Evolutionary conservation across 2,888 invertebrate species (phyloP).

Genomic region (Rhabditoides inermis): DNA sequence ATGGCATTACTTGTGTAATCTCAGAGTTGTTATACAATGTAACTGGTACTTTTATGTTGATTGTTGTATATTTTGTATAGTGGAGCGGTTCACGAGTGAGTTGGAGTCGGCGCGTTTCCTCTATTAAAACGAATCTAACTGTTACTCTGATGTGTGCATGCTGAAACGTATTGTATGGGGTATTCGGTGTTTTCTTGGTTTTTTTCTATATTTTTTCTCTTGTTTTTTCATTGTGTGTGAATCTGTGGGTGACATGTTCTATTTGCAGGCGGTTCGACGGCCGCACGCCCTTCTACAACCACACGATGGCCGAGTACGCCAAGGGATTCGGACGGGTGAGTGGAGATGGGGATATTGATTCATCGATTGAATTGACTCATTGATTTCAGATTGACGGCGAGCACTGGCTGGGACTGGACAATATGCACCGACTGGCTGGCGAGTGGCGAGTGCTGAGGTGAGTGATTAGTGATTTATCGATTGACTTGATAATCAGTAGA

Average conservation of each 20-base stretch:
- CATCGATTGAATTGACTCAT: not conserved
- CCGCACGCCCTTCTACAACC: conserved; percentile 16
- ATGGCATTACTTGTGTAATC: too few relatives aligned
- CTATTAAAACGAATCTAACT: too few relatives aligned
- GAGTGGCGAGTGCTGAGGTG: not conserved
- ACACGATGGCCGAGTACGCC: conserved; percentile 22
- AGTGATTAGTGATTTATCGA: not conserved
- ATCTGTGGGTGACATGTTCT: not conserved
- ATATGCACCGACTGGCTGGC: conserved; percentile 7
- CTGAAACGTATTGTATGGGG: too few relatives aligned
- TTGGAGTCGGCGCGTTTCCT: too few relatives aligned
- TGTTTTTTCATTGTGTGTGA: too few relatives aligned
- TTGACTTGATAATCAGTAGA: not conserved
- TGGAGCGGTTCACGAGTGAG: too few relatives aligned
- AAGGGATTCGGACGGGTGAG: conserved; percentile 19
- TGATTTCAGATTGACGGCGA: not conserved
- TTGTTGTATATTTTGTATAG: not conserved
- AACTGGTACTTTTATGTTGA: not conserved
- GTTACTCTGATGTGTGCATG: too few relatives aligned
- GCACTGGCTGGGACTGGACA: conserved; percentile 9
- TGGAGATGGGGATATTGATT: conserved; percentile 1
- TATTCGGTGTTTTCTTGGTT: too few relatives aligned
- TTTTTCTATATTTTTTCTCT: too few relatives aligned
- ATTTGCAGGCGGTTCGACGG: conserved; percentile 6
- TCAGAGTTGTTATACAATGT: conserved; percentile 25